A percentile compares a stretch with the other conserved stretches of the same genome.
These are phyloP conservation scores for Leptodactylus fuscus DNA, from an alignment of 2,113 vertebrate species.

Conservation along the genomic window DNA sequence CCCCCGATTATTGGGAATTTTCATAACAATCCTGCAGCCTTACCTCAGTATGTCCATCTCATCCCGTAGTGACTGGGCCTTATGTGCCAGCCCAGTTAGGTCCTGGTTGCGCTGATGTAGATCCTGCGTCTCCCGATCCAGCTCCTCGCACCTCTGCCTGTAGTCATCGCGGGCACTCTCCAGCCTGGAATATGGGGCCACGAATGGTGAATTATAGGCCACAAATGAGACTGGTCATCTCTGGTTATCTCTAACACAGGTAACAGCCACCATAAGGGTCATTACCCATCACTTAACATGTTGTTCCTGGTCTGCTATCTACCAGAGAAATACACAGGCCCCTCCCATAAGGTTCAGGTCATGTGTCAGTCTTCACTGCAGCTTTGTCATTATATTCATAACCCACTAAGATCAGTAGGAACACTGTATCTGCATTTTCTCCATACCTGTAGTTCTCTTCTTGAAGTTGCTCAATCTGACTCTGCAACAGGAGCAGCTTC, in stretches of 20 bases:
- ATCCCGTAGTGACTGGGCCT: constrained; percentile 86
- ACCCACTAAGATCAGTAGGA: not conserved
- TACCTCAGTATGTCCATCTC: constrained; percentile 93
- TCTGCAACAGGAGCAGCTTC: constrained; percentile 87
- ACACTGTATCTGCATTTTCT: fast-evolving
- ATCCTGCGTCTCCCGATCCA: constrained; percentile 78
- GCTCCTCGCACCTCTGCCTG: constrained; percentile 70
- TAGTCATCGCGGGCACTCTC: constrained; percentile 84
- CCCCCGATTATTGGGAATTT: not conserved
- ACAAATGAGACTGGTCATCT: no score
- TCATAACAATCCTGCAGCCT: constrained; percentile 54
- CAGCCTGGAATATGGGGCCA: constrained; percentile 71
- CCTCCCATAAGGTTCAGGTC: no score
- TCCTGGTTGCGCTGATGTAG: constrained; percentile 84
- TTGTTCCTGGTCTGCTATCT: no score
- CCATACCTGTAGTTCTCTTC: constrained; percentile 89
- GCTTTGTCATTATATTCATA: not conserved
- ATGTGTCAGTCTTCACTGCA: no score
- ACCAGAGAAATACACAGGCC: no score
- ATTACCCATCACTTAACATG: no score
- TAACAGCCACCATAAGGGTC: no score
- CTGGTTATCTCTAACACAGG: no score
- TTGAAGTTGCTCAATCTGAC: constrained; percentile 90
- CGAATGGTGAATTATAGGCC: no score
- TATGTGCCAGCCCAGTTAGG: constrained; percentile 85